phyloP scores from a whole-genome alignment of 2,888 invertebrate species.

The Caenorhabditis virilis region DNA sequence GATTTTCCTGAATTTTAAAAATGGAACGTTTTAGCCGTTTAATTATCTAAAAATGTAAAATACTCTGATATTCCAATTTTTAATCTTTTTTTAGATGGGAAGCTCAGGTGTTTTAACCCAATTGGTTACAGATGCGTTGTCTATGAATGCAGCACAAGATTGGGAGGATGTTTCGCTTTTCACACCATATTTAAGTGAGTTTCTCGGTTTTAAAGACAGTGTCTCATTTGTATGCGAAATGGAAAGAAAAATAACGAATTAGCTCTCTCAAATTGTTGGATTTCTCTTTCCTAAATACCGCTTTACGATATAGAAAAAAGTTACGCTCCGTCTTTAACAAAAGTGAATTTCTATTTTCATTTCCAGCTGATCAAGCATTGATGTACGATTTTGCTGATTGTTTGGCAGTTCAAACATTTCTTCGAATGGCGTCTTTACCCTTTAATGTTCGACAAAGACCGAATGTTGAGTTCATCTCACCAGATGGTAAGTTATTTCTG shows the following conservation, averaged over 20 bases:
- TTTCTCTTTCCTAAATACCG: too few relatives aligned
- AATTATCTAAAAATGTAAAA: neutral
- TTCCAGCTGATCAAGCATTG: conserved; percentile 85
- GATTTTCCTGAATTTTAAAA: neutral
- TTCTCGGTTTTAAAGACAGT: too few relatives aligned
- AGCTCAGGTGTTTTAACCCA: conserved; percentile 44
- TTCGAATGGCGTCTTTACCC: conserved; percentile 87
- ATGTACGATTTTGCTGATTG: conserved; percentile 92
- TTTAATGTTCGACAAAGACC: conserved; percentile 82
- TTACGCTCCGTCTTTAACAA: too few relatives aligned
- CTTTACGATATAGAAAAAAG: too few relatives aligned
- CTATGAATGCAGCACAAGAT: conserved; percentile 56
- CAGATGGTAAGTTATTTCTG: conserved; percentile 72
- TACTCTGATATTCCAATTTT: conserved; percentile 4
- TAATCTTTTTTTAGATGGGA: conserved; percentile 19
- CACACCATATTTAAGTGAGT: conserved; percentile 56
- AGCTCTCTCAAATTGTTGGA: too few relatives aligned
- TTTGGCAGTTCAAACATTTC: conserved; percentile 86
- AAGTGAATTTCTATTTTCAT: neutral
- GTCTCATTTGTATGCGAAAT: too few relatives aligned
- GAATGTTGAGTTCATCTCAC: conserved; percentile 96
- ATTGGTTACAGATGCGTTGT: conserved; percentile 42
- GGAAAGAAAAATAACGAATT: neutral
- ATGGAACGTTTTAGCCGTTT: neutral
- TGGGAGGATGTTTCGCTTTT: conserved; percentile 60